Conservation (phyloP, 2,797 vertebrate genomes). For the Myiothlypis chrysogaster region DNA sequence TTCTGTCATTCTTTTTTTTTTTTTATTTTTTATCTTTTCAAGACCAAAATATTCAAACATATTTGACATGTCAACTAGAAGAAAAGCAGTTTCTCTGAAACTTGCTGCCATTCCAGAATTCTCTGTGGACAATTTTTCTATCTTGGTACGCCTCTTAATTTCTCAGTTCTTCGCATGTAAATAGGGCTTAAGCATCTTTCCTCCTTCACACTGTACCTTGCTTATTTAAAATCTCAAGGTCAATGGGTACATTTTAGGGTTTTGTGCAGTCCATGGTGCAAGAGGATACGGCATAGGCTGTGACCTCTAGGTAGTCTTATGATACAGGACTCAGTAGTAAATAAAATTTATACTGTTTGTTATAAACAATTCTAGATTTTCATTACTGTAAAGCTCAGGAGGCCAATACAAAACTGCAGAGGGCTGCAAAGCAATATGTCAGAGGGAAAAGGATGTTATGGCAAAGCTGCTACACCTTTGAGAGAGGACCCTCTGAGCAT, state of each 20-base stretch:
- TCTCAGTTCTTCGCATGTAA: not conserved
- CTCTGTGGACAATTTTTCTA: not conserved
- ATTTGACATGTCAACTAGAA: not conserved
- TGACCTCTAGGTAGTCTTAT: not conserved
- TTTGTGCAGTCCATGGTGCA: rapidly evolving
- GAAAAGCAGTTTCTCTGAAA: not conserved
- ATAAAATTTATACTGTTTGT: not conserved
- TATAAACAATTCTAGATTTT: not conserved
- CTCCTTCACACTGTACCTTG: not conserved
- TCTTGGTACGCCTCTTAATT: not conserved
- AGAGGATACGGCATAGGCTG: not conserved
- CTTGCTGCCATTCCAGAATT: not conserved
- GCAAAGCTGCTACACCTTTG: not conserved
- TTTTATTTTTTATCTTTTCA: not conserved
- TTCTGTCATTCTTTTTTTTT: not conserved
- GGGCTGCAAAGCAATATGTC: not conserved
- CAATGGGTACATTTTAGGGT: not conserved
- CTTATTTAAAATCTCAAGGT: not conserved
- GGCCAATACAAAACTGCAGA: not conserved
- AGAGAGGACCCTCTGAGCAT: not conserved
- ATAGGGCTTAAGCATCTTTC: not conserved
- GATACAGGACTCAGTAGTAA: not conserved
- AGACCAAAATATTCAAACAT: not conserved
- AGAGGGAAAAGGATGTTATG: not conserved
- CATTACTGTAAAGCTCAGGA: not conserved